Base-by-base conservation (phyloP, 2,797 vertebrate genomes). In the Sebastes kiyomatsui region DNA sequence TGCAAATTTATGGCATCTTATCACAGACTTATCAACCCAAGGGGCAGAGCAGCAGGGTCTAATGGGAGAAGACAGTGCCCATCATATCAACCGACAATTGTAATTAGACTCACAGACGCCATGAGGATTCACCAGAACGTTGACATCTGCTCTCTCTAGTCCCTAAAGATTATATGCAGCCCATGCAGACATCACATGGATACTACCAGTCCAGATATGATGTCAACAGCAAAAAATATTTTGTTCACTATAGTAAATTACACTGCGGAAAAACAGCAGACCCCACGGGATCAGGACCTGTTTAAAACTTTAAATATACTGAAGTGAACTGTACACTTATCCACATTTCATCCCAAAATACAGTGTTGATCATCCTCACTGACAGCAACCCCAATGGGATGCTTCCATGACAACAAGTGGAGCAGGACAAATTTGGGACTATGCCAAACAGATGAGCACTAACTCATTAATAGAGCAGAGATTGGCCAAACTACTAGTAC, bases 401-500 rank as follows among this genome's bases (percentile, higher is more conserved):
- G 81, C 80, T 91, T 66, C 88, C 93, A 93, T 77, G 30, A 91
- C 82, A 93, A 95, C 94, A 55, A 86, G 46, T 49, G 28, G 30
- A 80, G 56, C 32, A 52, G 84, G 86, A 84, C 82, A 65, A 67
- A 92, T 92, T 87, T 85, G 92, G 86, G 83, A 87, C 80, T 16
- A 4, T 10, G 87, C 81, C 82, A 89, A 88, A 91, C 85, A 92
- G 93, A 88, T 91, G 87, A 90, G 90, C 70, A 68, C 83, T 75
- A 65, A 69, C 49, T 89, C 82, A 83, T 90, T 92, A 87, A 90
- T 66, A 72, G 12, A 87, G 76, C 81, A 81, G 75, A 72, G 12
- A 54, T 56, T 55, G 56, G 23, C 27, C 83, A 71, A 68, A 88
- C 46, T 25, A 72, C 28, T 22, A 56, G 74, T 49, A 83, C 23